A percentile compares a stretch with the other conserved stretches of the same genome.
These are phyloP conservation scores for Hylyphantes graminicola DNA, from an alignment of 1,140 invertebrate species.

Conservation along the genomic window DNA sequence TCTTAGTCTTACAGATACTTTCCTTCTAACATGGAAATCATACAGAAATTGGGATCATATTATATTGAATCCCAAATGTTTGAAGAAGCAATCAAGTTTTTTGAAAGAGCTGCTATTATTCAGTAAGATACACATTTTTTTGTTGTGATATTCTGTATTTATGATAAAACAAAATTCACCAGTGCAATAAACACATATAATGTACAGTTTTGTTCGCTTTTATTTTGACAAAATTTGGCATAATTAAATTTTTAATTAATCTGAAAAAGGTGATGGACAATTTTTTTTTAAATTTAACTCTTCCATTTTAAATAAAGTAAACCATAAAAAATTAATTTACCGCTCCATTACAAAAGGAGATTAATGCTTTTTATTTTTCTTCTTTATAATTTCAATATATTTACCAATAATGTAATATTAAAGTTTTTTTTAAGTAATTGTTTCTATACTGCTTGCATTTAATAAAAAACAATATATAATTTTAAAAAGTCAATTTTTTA, in stretches of 20 bases:
- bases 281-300: background rate
- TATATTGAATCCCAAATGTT: slow-evolving; percentile 89
- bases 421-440: background rate
- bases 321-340: background rate
- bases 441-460: background rate
- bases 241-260: background rate
- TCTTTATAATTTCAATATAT: background rate
- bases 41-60: slow-evolving; percentile 92
- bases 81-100: slow-evolving; percentile 90
- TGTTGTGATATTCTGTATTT: background rate
- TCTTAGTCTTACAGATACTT: slow-evolving; percentile 85
- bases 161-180: too few species aligned
- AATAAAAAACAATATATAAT: background rate
- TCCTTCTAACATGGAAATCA: slow-evolving; percentile 88
- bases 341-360: too few species aligned
- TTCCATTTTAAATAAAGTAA: background rate
- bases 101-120: slow-evolving; percentile 87
- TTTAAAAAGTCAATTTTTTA: background rate
- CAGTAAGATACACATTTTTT: slow-evolving; percentile 73
- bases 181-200: too few species aligned
- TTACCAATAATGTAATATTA: background rate
- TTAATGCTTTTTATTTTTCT: background rate
- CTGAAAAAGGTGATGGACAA: background rate
- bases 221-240: slow-evolving; percentile 7
- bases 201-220: slow-evolving; percentile 9